Evolutionary conservation across 2,113 vertebrate species (phyloP), one percentile per base, ranked within the genome.

Genomic region (Caranx melampygus): DNA sequence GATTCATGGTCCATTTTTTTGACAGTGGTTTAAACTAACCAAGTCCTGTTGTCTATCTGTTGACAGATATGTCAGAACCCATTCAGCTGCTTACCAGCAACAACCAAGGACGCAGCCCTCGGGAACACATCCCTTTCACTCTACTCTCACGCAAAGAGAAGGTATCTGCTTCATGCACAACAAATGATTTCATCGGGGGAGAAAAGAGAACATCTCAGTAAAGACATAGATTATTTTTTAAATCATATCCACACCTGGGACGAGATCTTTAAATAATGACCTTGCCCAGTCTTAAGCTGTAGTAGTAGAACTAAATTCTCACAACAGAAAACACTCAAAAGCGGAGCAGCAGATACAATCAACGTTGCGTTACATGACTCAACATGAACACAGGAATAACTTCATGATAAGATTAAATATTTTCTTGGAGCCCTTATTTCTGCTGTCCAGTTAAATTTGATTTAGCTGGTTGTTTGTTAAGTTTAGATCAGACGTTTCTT

Each of bases 61-160:
- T 80, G 75, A 84, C 94, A 98, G 97, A 97, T 67, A 97, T 97
- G 97, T 95, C 97, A 4, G 91, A 96, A 74, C 97, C 97, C 10
- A 98, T 98, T 67, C 96, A 97, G 65, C 97, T 96, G 92, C 88
- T 98, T 63, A 95, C 96, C 4, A 92, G 87, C 64, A 96, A 96
- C 3, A 96, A 97, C 83, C 91, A 90, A 0, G 93, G 95, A 55
- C 78, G 86, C 21, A 94, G 96, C 78, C 72, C 88, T 21, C 91
- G 96, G 34, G 94, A 97, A 78, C 86, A 5, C 0, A 66, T 97
- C 42, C 96, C 96, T 0, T 96, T 95, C 71, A 95, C 94, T 0
- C 89, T 97, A n/a, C 91, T 97, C 47, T 75, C 87, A 78, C 94
- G 94, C 82, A 96, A 96, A 82, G 96, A 97, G 52, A 97, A 97